These are phyloP conservation scores for Eulemur albifrons DNA, from an alignment of 2,797 vertebrate species.

Conservation along the genomic window DNA sequence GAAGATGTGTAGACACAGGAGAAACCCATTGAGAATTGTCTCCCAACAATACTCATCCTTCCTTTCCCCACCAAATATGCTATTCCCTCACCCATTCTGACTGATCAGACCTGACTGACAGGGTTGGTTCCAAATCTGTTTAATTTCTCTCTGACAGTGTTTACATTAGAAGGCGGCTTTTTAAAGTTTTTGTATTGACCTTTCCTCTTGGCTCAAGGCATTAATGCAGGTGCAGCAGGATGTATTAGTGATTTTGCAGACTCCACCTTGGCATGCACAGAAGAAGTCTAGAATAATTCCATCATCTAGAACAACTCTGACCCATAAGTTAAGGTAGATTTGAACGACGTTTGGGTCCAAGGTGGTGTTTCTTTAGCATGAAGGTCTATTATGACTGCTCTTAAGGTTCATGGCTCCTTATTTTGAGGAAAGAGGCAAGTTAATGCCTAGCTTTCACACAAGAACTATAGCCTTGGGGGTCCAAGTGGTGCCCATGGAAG, in stretches of 20 bases:
- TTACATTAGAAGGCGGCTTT: background rate
- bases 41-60: background rate
- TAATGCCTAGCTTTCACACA: background rate
- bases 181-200: background rate
- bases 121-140: background rate
- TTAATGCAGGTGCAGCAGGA: background rate
- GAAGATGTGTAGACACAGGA: background rate
- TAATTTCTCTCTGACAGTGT: background rate
- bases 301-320: background rate
- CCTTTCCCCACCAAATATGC: background rate
- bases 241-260: background rate
- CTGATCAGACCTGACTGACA: background rate
- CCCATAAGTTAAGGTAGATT: background rate
- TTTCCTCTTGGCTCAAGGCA: background rate
- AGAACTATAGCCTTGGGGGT: background rate
- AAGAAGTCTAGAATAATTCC: background rate
- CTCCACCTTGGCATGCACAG: background rate
- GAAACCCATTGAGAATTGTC: background rate
- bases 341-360: background rate
- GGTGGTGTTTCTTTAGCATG: background rate
- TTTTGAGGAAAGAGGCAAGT: background rate
- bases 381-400: background rate
- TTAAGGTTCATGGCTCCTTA: background rate
- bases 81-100: background rate
- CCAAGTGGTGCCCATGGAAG: background rate